Evolutionary conservation across 2,888 invertebrate genomes (phyloP), one percentile per base, ranked within the genome.

Genomic region (Drosophila mettleri): DNA sequence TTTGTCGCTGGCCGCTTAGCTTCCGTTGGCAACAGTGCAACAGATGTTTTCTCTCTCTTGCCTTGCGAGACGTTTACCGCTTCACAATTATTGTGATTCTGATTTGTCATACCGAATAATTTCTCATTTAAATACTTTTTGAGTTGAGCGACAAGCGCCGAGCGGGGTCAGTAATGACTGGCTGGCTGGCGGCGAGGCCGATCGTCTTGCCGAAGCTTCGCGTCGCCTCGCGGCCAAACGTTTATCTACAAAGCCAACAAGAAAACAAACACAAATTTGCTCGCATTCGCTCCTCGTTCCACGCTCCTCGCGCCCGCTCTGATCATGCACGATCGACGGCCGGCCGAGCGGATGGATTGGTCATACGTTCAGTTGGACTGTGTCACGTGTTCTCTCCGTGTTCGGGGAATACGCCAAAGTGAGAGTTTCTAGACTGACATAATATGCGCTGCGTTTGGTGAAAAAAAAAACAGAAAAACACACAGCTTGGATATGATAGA

Each of bases 51-150:
- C 20, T 46, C 22, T 43, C 16, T 46, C 18, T 16, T 29, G 52
- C 24, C 18, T 41, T 14, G 22, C n/a, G 48, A 62, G 41, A 48
- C 36, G 53, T 48, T 27, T 48, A 63, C 69, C 57, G 76, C 48
- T 74, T 81, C 77, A 71, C 71, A 79, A 71, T 70, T 77, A 74
- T 83, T 86, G 71, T 55, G 67, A 64, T 84, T 88, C 81, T 87
- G 85, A 87, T 70, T 74, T 84, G 82, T 85, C 83, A 88, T 88
- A 69, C 60, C 63, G 71, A 65, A 74, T 73, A 69, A 86, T 79
- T 77, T 77, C 61, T 45, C 89, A 64, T 69, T 86, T 86, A 87
- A 87, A 86, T 86, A 86, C 85, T 57, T 59, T 75, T 70, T 65
- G 8, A 18, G 2, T 2, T 22, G 29, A 38, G 16, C 55, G 33